Base-by-base conservation (phyloP, 1,140 invertebrate genomes). In the Trachelipus rathkii region DNA sequence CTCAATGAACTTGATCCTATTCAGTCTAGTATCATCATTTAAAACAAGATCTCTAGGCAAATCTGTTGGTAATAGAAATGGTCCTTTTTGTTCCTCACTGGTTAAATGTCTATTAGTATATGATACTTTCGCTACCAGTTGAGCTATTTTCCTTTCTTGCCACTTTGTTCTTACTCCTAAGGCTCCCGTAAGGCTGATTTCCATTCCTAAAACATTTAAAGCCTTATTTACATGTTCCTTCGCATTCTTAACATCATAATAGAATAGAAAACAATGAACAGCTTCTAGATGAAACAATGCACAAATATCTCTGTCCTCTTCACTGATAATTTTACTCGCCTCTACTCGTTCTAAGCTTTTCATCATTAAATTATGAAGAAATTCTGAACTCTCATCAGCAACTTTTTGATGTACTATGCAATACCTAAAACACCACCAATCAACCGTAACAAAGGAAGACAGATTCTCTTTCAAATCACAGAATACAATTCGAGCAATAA, bases 131-230 rank as follows among this genome's bases (percentile, higher is more conserved):
- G 97, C 83, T 21, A 91, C 89, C 46, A 98, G 85, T 83, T 97
- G 96, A 0, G 96, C 89, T 24, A 94, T 85, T 60, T 91, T 88
- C 72, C 91, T 89, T 81, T 91, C 86, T 85, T 99, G 96, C 84
- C 90, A 96, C 83, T 91, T 92, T 19, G 95, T 98, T 77, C 96
- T 87, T 84, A 94, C 95, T 10, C 96, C 96, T 70, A 97, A 84
- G 15, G 90, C 87, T 79, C 93, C 93, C 89, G 84, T 76, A 73
- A 92, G 85, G 81, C 91, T 86, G 43, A 95, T 85, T 69, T 89
- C 87, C 69, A 96, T 83, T 67, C 89, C 88, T 43, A 91, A 85
- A 33, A 89, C 80, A 19, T 88, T 84, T 82, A 87, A 87, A 0
- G 91, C 90, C 75, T 85, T 85, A 23, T 89, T 84, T 11, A 96